Evolutionary conservation across 1,140 invertebrate genomes (phyloP).

Genomic region (Odontomachus brunneus): DNA sequence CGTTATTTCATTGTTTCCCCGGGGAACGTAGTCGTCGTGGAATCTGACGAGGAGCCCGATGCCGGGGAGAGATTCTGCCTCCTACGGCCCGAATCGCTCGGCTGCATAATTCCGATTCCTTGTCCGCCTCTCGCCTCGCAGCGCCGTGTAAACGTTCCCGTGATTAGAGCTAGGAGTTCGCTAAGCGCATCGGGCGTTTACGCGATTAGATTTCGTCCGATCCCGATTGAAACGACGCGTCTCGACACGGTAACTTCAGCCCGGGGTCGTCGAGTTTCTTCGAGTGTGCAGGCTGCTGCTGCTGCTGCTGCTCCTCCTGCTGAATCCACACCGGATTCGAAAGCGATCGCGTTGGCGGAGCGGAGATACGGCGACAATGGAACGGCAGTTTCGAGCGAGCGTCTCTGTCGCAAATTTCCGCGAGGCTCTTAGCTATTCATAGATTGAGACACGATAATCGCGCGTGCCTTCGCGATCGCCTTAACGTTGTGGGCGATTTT

Average conservation of each 20-base stretch:
- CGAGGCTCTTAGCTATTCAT: constrained; percentile 17
- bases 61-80: constrained; percentile 99
- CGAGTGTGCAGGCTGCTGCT: constrained; percentile 19
- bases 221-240: constrained; percentile 56
- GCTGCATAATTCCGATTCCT: constrained; percentile 68
- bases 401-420: constrained; percentile 16
- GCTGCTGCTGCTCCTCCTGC: no score
- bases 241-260: constrained; percentile 28
- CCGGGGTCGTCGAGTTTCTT: constrained; percentile 49
- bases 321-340: constrained; percentile 31
- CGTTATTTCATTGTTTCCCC: constrained; percentile 49
- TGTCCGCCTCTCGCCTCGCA: constrained; percentile 47
- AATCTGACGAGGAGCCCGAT: constrained; percentile 98
- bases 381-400: constrained; percentile 36
- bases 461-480: background rate
- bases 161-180: constrained; percentile 69
- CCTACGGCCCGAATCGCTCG: constrained; percentile 56
- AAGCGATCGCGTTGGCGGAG: constrained; percentile 33
- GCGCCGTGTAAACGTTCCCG: constrained; percentile 53
- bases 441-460: constrained; percentile 30
- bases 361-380: constrained; percentile 40
- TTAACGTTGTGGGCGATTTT: constrained; percentile 5
- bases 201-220: constrained; percentile 63
- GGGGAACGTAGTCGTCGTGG: constrained; percentile 97
- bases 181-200: constrained; percentile 61